A percentile compares a stretch with the other conserved stretches of the same genome.
Evolutionary conservation across 1,140 invertebrate species (phyloP).

Genomic region (Meloidogyne floridensis): DNA sequence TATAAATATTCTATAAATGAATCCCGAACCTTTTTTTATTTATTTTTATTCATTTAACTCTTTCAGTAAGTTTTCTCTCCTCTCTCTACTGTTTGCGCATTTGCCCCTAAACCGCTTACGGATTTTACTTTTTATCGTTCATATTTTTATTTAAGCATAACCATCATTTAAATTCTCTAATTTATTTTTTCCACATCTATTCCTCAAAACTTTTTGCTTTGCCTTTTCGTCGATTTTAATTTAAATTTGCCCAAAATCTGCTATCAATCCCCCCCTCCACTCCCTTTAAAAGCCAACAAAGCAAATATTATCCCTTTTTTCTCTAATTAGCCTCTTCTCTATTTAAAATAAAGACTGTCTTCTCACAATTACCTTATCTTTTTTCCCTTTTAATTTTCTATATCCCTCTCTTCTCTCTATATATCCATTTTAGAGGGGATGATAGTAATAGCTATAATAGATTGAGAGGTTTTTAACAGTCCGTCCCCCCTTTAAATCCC

Average conservation of each 20-base stretch:
- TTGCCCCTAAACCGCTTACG: not conserved
- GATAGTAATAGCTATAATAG: not conserved
- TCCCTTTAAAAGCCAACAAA: not conserved
- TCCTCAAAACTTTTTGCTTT: not conserved
- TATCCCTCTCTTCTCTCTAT: no score
- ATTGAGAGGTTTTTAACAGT: not conserved
- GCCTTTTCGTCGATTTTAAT: not conserved
- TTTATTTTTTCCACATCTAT: not conserved
- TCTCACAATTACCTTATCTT: no score
- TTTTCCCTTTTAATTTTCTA: no score
- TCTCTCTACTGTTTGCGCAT: not conserved
- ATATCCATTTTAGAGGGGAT: not conserved
- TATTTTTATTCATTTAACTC: slow-evolving; percentile 4
- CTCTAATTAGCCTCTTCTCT: no score
- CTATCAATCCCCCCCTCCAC: not conserved
- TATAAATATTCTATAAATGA: not conserved
- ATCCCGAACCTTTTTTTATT: not conserved
- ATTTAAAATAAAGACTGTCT: no score
- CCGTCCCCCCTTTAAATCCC: no score
- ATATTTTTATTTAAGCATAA: not conserved
- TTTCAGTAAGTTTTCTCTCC: not conserved
- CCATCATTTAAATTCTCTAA: not conserved
- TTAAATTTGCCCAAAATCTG: not conserved
- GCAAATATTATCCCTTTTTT: not conserved
- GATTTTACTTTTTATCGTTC: not conserved